Percentiles rank a stretch among this genome's conserved stretches.
Conservation (phyloP, 2,797 vertebrate genomes). For the Hyperoplus lanceolatus region DNA sequence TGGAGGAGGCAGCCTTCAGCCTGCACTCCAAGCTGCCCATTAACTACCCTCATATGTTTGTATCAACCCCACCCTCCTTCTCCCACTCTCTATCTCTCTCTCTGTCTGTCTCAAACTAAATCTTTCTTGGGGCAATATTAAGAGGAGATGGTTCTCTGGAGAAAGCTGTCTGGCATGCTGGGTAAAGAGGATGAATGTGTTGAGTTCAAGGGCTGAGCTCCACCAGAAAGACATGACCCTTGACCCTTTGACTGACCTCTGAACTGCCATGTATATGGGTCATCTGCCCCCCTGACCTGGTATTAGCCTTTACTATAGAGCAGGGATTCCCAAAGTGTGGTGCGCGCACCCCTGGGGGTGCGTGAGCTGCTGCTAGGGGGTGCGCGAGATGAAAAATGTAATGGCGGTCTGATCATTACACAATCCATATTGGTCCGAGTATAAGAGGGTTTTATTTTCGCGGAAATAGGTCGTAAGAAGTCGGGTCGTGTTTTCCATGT, state of each 20-base stretch:
- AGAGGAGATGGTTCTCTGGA: constrained; percentile 48
- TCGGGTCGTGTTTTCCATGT: no score
- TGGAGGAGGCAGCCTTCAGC: constrained; percentile 63
- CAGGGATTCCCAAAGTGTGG: no score
- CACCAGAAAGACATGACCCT: constrained; percentile 63
- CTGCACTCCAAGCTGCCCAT: constrained; percentile 80
- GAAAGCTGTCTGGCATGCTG: constrained; percentile 60
- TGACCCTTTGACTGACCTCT: constrained; percentile 61
- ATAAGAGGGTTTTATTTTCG: no score
- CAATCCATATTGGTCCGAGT: no score
- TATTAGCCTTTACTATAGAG: constrained; percentile 46
- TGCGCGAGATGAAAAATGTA: no score
- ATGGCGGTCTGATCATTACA: no score
- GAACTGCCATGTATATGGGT: constrained; percentile 57
- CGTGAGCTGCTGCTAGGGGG: no score
- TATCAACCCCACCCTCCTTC: constrained; percentile 60
- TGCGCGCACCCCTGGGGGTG: no score
- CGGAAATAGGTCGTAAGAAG: no score
- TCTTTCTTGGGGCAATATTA: constrained; percentile 52
- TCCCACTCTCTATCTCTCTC: constrained; percentile 27
- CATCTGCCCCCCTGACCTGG: constrained; percentile 52
- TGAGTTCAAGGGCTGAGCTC: constrained; percentile 77
- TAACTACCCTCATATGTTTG: constrained; percentile 77
- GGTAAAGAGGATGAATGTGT: constrained; percentile 71
- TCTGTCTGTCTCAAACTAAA: constrained; percentile 59